These are phyloP conservation scores for Callorhinus ursinus DNA, from an alignment of 2,113 vertebrate genomes.

Conservation along the genomic window DNA sequence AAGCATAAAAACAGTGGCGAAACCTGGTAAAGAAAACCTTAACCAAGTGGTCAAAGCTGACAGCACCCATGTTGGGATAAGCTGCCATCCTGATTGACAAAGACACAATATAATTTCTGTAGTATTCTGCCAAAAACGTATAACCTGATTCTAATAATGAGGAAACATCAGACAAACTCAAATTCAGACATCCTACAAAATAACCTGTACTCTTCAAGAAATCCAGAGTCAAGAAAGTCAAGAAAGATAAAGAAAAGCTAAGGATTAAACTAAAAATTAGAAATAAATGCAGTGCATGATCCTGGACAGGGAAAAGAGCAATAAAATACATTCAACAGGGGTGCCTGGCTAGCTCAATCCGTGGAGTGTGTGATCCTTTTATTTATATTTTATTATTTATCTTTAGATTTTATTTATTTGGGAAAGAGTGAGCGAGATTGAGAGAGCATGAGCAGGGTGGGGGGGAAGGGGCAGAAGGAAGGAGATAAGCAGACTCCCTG, in stretches of 20 bases:
- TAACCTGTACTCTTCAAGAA: no score
- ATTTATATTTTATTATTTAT: no score
- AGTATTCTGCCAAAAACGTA: background rate
- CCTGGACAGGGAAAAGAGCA: background rate
- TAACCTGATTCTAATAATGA: background rate
- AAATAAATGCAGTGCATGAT: background rate
- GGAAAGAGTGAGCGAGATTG: no score
- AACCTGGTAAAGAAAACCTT: background rate
- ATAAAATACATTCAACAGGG: no score
- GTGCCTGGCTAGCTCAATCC: no score
- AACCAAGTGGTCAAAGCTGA: background rate
- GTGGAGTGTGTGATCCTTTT: no score
- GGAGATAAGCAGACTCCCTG: no score
- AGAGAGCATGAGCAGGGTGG: no score
- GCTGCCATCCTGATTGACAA: background rate
- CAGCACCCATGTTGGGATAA: background rate
- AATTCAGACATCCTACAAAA: background rate
- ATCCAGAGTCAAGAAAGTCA: no score
- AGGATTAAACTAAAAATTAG: background rate
- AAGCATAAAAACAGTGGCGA: background rate
- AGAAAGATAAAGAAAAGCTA: no score
- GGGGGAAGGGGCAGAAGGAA: no score
- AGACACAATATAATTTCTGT: background rate
- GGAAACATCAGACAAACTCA: background rate
- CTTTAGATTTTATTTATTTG: no score